Percentiles rank a stretch among this genome's conserved stretches.
These are phyloP conservation scores for Drosophila varians DNA, from an alignment of 1,140 invertebrate species.

Conservation along the genomic window DNA sequence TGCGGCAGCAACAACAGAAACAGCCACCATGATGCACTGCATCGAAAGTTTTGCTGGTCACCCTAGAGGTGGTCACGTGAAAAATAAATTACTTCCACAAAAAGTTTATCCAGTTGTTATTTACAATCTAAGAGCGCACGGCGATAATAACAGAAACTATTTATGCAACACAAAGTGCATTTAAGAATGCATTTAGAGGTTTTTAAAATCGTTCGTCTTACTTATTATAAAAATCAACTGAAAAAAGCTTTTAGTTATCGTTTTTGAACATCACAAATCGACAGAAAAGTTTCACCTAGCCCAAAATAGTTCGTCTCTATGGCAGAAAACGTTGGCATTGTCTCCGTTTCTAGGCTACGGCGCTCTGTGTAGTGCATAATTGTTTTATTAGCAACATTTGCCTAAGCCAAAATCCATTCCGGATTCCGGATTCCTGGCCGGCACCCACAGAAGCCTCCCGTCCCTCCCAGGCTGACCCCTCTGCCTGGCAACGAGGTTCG, in stretches of 20 bases:
- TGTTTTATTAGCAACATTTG: constrained; percentile 78
- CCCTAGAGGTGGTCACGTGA: constrained; percentile 42
- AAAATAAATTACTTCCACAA: background rate
- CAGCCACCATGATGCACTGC: constrained; percentile 51
- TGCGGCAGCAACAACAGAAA: constrained; percentile 45
- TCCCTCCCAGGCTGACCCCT: background rate
- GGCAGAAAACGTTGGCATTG: constrained; percentile 26
- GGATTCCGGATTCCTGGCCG: constrained; percentile 44
- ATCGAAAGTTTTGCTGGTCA: constrained; percentile 40
- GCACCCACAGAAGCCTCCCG: constrained; percentile 20
- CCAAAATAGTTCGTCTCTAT: constrained; percentile 9
- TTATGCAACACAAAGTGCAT: too few species aligned
- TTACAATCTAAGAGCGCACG: background rate
- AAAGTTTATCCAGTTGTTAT: background rate
- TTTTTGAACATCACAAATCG: background rate
- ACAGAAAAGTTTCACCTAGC: background rate
- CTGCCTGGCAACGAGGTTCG: constrained; percentile 22
- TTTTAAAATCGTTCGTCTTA: too few species aligned
- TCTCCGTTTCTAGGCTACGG: constrained; percentile 27
- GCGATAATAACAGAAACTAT: too few species aligned
- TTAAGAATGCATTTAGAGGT: too few species aligned
- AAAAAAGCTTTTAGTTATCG: too few species aligned
- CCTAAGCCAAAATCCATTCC: constrained; percentile 68
- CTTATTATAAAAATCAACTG: too few species aligned
- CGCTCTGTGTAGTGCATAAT: constrained; percentile 67